Conservation (phyloP, 2,113 vertebrate species). For the Myiagra hebetior region DNA sequence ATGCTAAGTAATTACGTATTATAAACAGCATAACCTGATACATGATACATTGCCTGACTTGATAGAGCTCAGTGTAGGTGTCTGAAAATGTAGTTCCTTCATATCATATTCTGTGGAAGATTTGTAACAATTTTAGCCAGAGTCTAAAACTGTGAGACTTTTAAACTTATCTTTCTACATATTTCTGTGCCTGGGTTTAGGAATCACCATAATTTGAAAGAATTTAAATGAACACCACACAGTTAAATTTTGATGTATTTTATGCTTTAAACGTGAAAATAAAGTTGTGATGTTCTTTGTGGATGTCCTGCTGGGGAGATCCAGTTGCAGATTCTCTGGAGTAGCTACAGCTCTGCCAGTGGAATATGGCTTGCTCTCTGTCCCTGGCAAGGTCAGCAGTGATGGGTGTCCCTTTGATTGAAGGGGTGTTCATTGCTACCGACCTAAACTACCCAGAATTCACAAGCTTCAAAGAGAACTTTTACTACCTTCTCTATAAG, state of each 20-base stretch:
- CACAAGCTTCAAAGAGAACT: neutral
- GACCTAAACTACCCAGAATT: accelerated
- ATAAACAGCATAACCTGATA: too few species aligned
- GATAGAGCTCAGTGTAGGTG: neutral
- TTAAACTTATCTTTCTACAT: neutral
- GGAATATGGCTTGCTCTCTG: neutral
- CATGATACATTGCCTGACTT: neutral
- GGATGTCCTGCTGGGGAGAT: accelerated
- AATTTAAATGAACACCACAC: neutral
- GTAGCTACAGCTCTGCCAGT: neutral
- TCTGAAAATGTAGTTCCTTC: neutral
- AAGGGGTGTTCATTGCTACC: neutral
- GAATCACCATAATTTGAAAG: neutral
- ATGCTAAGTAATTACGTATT: accelerated
- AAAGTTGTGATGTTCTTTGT: neutral
- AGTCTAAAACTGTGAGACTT: neutral
- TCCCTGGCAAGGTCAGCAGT: neutral
- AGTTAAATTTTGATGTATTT: neutral
- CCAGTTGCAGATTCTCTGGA: neutral
- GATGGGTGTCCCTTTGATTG: neutral
- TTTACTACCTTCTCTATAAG: neutral
- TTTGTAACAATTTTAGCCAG: neutral
- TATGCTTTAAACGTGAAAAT: neutral
- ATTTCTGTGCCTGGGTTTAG: neutral
- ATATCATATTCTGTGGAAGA: accelerated